Evolutionary conservation across 2,888 invertebrate genomes (phyloP).

Genomic region (Drosophila lutescens): DNA sequence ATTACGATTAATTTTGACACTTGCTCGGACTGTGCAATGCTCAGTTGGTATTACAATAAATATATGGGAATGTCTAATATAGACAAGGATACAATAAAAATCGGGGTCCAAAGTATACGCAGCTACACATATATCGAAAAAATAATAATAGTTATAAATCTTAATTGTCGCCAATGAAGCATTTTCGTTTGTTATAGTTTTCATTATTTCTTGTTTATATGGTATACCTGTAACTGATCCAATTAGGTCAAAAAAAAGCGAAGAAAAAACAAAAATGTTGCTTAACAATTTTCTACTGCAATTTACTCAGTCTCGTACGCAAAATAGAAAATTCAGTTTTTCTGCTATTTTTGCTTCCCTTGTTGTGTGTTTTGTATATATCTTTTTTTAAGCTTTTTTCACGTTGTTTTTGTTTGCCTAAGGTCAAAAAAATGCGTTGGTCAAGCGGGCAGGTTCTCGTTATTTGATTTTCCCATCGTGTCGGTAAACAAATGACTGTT

Average conservation of each 20-base stretch:
- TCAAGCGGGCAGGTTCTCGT: conserved; percentile 42
- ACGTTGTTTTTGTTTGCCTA: conserved; percentile 28
- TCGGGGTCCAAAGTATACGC: conserved; percentile 64
- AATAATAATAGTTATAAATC: conserved; percentile 41
- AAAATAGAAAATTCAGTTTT: conserved; percentile 67
- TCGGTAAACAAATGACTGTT: conserved; percentile 46
- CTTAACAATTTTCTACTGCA: conserved; percentile 56
- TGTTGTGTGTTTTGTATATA: conserved; percentile 35
- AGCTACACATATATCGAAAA: conserved; percentile 52
- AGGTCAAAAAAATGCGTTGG: conserved; percentile 43
- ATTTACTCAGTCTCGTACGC: conserved; percentile 70
- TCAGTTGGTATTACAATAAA: conserved; percentile 52
- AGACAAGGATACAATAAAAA: conserved; percentile 72
- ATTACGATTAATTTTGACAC: conserved; percentile 31
- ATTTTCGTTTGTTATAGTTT: conserved; percentile 32
- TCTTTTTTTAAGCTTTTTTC: conserved; percentile 9
- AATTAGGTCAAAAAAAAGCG: conserved; percentile 41
- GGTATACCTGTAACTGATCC: conserved; percentile 62
- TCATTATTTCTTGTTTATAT: conserved; percentile 41
- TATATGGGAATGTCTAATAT: conserved; percentile 73
- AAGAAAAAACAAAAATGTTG: conserved; percentile 39
- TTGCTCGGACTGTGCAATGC: conserved; percentile 47
- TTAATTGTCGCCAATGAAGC: conserved; percentile 60
- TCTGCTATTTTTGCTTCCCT: conserved; percentile 64
- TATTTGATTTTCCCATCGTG: conserved; percentile 33